phyloP scores from a whole-genome alignment of 2,113 vertebrate species.

The Todiramphus chloris region DNA sequence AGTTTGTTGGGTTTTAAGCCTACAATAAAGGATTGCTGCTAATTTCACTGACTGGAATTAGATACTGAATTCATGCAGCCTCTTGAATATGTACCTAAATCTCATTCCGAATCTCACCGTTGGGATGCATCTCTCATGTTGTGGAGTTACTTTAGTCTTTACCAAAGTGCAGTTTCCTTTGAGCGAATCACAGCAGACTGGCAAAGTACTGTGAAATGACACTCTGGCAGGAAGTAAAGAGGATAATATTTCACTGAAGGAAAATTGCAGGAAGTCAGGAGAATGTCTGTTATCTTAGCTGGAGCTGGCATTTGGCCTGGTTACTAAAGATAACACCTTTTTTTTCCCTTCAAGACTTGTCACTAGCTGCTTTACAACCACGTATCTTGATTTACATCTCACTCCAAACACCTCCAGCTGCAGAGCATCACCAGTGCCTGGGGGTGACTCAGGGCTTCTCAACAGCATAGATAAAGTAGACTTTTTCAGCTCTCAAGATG shows the following conservation, averaged over 20 bases:
- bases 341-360: constrained; percentile 5
- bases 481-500: neutral
- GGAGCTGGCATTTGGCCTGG: constrained; percentile 55
- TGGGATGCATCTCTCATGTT: neutral
- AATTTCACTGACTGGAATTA: neutral
- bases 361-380: constrained; percentile 39
- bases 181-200: neutral
- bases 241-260: constrained; percentile 57
- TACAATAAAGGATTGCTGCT: neutral
- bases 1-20: neutral
- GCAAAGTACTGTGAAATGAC: constrained; percentile 34
- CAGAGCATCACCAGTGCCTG: neutral
- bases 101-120: neutral
- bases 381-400: constrained; percentile 34
- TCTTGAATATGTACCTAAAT: neutral
- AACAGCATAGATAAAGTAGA: neutral
- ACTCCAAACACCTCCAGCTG: constrained; percentile 16
- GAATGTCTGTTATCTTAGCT: constrained; percentile 65
- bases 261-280: constrained; percentile 64
- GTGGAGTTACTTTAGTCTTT: neutral
- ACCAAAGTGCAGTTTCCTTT: neutral
- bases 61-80: neutral
- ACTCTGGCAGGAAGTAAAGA: constrained; percentile 44
- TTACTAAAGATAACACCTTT: constrained; percentile 57
- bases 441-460: neutral